Base-by-base conservation (phyloP, 2,888 invertebrate genomes). In the Noctua fimbriata region DNA sequence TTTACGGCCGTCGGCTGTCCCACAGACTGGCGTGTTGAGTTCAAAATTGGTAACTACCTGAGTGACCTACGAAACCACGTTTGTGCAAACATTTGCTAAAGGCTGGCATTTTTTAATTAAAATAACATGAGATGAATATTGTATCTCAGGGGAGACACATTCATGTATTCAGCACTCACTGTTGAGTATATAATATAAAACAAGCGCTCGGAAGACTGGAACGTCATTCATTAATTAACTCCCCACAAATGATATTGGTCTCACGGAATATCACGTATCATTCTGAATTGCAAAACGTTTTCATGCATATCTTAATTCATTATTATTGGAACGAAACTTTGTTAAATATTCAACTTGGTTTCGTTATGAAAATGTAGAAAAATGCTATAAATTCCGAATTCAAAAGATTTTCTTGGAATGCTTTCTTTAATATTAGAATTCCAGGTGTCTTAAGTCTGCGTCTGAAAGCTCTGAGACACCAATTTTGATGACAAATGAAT, bases 161-260 rank as follows among this genome's bases (percentile, higher is more conserved):
- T 75, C 14, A 63, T 73, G 58, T 83, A 66, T 78, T 72, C 65
- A 67, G 52, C 32, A 72, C 14, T 69, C 36, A 52, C 47, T 49
- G 32, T 44, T 69, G 55, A 74, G n/a, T 79, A 66, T 52, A 49
- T 73, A 76, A 66, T 52, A 49, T 73, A 76, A 82, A 66, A 72
- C 14, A 69, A 67, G 44, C 66, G 9, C 12, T 63, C 28, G 28
- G 10, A 78, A 76, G 66, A 75, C 41, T 65, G 63, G 44, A 49
- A 58, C 47, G 14, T 58, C 36, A 75, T 81, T 77, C 75, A 87
- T 80, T 84, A 76, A 77, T 79, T 72, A 77, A 7, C 36, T 60
- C 3, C 69, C 76, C 87, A 75, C 72, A 84, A 85, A 81, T 87
- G 41, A 75, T 77, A 85, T 81, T 85, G 77, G 24, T n/a, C 49